Percentiles rank a stretch among this genome's conserved stretches.
Conservation (phyloP, 2,113 vertebrate genomes). For the Rhabdornis inornatus region DNA sequence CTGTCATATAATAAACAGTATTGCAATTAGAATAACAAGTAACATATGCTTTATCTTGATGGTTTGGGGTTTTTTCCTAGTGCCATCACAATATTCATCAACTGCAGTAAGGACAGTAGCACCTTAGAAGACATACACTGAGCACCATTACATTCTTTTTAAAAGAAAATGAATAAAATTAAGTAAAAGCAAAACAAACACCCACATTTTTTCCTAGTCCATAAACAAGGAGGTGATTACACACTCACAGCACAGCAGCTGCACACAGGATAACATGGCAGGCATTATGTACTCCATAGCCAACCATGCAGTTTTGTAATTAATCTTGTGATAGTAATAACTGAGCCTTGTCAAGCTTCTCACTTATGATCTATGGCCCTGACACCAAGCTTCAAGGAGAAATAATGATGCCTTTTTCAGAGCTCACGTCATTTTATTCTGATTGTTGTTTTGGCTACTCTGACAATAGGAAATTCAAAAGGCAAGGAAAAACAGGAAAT, state of each 20-base stretch:
- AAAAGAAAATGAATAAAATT: neutral
- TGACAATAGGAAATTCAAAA: neutral
- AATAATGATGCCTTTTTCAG: constrained; percentile 61
- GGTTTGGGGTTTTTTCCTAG: neutral
- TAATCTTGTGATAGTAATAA: constrained; percentile 66
- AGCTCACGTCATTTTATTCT: constrained; percentile 6
- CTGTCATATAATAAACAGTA: neutral
- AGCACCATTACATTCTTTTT: neutral
- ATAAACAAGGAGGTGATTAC: neutral
- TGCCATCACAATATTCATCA: neutral
- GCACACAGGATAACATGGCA: neutral
- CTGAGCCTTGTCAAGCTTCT: constrained; percentile 56
- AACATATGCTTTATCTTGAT: neutral
- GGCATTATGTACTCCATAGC: constrained; percentile 25
- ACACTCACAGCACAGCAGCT: neutral
- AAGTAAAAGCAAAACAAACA: neutral
- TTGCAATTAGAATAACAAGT: neutral
- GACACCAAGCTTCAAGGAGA: constrained; percentile 48
- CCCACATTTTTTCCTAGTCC: neutral
- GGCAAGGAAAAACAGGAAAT: neutral
- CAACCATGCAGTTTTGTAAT: constrained; percentile 50
- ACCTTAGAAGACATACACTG: neutral
- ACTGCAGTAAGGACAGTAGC: neutral
- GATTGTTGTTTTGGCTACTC: constrained; percentile 5
- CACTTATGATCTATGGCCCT: constrained; percentile 58